phyloP scores from a whole-genome alignment of 2,797 vertebrate species.

The Oreochromis grahami region DNA sequence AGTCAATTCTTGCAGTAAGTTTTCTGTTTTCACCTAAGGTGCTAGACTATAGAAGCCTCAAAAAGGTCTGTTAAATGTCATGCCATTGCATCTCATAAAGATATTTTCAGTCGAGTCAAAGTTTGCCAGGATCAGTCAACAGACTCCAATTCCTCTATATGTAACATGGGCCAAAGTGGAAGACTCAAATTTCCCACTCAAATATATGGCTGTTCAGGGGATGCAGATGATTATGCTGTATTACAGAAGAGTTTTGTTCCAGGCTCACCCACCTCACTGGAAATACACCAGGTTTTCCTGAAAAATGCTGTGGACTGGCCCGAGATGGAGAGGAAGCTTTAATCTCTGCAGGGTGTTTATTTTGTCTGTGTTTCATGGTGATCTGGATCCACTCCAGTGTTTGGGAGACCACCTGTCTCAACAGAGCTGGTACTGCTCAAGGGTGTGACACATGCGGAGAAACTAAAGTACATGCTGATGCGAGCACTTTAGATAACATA shows the following conservation, averaged over 20 bases:
- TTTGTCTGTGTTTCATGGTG: background rate
- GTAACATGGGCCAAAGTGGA: background rate
- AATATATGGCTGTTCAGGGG: too few species aligned
- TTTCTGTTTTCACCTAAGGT: background rate
- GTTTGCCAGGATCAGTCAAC: background rate
- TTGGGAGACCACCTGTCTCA: conserved; percentile 41
- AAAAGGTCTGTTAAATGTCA: background rate
- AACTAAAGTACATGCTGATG: background rate
- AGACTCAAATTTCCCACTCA: background rate
- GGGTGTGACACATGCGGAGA: conserved; percentile 12
- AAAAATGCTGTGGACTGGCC: background rate
- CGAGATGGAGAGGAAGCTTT: conserved; percentile 1
- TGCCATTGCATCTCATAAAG: background rate
- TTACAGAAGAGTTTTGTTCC: background rate
- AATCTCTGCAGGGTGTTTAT: conserved; percentile 36
- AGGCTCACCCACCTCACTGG: background rate
- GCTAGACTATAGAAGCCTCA: background rate
- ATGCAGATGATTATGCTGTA: background rate
- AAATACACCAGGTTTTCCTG: background rate
- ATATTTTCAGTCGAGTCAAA: background rate
- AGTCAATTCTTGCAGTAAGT: background rate
- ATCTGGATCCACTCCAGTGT: background rate
- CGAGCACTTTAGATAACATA: background rate
- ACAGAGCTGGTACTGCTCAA: background rate
- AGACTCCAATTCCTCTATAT: background rate